Base-by-base conservation (phyloP, 2,888 invertebrate species). In the Lepidocyrtinus sp. region DNA sequence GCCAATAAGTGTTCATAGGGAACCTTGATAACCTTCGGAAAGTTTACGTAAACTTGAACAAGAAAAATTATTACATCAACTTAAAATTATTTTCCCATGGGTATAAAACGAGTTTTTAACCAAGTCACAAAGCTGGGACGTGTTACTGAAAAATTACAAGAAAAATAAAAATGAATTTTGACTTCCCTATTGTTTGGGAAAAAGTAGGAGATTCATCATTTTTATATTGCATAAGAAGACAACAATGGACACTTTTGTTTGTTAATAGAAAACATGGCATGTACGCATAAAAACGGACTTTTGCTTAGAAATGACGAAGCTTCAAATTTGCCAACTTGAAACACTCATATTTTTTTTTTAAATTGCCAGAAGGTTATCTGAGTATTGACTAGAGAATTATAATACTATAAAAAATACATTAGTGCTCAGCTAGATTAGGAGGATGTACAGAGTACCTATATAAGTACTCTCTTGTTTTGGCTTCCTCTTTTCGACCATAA, bases 1-100 rank as follows among this genome's bases (percentile, higher is more conserved):
- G 65, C 71, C 75, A 75, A 80, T 80, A 80, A 80, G 65, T 75
- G 74, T 79, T 79, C 74, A 74, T 74, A 68, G 63, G 69, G 62
- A 65, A 78, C 68, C 78, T 73, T 78, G 78, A 78, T 78, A 78
- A 78, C 78, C 78, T 78, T 78, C 78, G 69, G 68, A 63, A 71
- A 78, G 68, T 36, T 76, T 26, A 27, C n/a, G 5, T 70, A 77
- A 67, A 72, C 55, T 65, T 50, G 65, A 65, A 73, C 73, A 73
- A 74, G 67, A 74, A 73, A 68, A 62, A 70, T 79, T 65, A 72
- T 68, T 68, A 79, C 69, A 74, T 64, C 45, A 79, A 70, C 70
- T 79, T 55, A 74, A 61, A 75, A 61, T 50, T 45, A 68, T 78
- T 79, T 74, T 79, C 79, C 70, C 79, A 79, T 68, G 55, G 25